Evolutionary conservation across 2,888 invertebrate species (phyloP).

Genomic region (Onchidella celtica): DNA sequence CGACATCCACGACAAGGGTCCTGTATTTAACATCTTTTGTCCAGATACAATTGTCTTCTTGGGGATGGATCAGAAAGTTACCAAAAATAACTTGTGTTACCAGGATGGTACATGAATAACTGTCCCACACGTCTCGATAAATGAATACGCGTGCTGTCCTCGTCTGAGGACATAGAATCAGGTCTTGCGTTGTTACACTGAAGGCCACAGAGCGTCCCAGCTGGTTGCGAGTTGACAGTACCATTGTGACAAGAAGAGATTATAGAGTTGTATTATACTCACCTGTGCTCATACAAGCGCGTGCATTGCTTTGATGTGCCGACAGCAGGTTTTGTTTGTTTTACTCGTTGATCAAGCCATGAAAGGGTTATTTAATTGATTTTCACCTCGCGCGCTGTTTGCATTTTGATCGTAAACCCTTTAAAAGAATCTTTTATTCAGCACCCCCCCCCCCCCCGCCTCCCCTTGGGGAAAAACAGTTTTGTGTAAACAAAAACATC

Average conservation of each 20-base stretch:
- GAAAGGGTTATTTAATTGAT: not conserved
- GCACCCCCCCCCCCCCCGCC: not conserved
- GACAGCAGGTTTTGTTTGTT: not conserved
- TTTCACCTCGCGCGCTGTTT: not conserved
- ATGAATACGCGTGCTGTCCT: conserved; percentile 10
- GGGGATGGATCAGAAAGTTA: not conserved
- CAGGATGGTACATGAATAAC: conserved; percentile 11
- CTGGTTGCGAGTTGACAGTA: not conserved
- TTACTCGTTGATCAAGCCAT: not conserved
- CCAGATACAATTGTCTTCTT: not conserved
- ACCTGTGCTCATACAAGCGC: conserved; percentile 15
- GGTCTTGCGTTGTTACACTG: not conserved
- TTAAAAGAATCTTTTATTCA: too few relatives aligned
- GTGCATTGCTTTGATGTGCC: not conserved
- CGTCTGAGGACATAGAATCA: not conserved
- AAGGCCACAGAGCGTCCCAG: not conserved
- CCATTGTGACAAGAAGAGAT: not conserved
- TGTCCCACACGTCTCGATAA: not conserved
- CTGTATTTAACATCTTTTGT: conserved; percentile 5
- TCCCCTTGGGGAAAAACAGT: too few relatives aligned
- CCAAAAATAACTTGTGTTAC: conserved; percentile 22
- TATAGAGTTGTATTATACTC: not conserved
- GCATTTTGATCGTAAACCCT: too few relatives aligned
- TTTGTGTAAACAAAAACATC: too few relatives aligned
- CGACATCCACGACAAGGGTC: not conserved